phyloP scores from a whole-genome alignment of 2,797 vertebrate species.

The Xiphorhynchus erythropygius region DNA sequence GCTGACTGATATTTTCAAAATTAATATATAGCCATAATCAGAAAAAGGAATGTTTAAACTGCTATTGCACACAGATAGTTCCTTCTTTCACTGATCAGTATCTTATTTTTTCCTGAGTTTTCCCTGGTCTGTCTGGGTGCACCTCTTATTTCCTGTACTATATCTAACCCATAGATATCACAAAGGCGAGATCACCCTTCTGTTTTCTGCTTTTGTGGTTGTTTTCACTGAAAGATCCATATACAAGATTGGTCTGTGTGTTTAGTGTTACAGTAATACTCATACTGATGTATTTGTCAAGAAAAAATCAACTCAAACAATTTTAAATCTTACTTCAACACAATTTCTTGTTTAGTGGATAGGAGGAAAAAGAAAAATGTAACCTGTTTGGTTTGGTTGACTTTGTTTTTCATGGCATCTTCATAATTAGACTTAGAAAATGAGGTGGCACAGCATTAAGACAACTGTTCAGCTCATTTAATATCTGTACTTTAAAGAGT shows the following conservation, averaged over 20 bases:
- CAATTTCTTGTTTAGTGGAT: neutral
- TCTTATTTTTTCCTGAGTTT: neutral
- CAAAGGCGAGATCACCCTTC: neutral
- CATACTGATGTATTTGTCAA: neutral
- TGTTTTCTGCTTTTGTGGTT: neutral
- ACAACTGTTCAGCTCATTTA: neutral
- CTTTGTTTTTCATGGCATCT: neutral
- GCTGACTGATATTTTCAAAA: neutral
- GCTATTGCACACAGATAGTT: neutral
- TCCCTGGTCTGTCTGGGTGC: neutral
- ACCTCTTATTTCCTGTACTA: neutral
- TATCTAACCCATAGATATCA: neutral
- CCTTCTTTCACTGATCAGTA: neutral
- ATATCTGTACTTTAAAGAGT: neutral
- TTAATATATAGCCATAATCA: too few species aligned
- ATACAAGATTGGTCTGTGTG: neutral
- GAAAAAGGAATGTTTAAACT: too few species aligned
- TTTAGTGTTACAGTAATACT: neutral
- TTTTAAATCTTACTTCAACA: neutral
- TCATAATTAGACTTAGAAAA: neutral
- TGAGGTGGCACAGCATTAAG: neutral
- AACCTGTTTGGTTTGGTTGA: rapidly evolving
- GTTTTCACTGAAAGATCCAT: neutral
- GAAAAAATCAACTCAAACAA: neutral
- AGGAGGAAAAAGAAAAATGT: neutral